Base-by-base conservation (phyloP, 2,888 invertebrate species). In the Ophion ellenae region DNA sequence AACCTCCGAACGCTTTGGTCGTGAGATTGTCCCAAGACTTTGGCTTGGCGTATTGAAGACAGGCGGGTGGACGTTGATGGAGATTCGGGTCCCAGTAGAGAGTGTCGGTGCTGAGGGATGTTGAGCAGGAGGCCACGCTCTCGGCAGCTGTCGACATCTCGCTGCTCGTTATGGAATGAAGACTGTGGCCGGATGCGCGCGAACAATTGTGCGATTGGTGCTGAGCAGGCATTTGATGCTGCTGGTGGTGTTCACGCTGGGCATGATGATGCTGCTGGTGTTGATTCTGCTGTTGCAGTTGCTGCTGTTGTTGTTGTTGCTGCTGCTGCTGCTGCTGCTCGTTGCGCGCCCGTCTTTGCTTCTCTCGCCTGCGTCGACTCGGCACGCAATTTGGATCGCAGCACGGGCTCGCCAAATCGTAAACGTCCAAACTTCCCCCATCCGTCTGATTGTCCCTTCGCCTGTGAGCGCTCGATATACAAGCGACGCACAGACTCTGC, bases 1-100 rank as follows among this genome's bases (percentile, higher is more conserved):
- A 98, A 0, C 97, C 98, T 0, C 97, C 97, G 88, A 97, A 97
- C 0, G 97, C 97, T 94, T 97, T 98, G 2, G 97, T 97, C 0
- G 98, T 97, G 79, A 98, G 94, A 94, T 98, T 98, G 92, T 98
- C 98, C 98, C 98, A 98, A 0, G 98, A 98, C 93, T 98, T 98
- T 0, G 98, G 98, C 91, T 98, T 98, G 86, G 94, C 91, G 91
- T 94, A 92, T 90, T 95, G 94, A 45, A 94, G 92, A 86, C 94
- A 94, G 78, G 94, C 92, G 4, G 94, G 93, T 40, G 94, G 93
- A 66, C 94, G 93, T 36, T 92, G 92, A 69, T 93, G 95, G 92
- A 87, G 94, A 70, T 94, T 95, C 1, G 95, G 95, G 89, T 98
- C 97, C 97, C 98, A 98, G 92, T 97, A 98, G 0, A 98, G 95